A percentile compares a stretch with the other conserved stretches of the same genome.
Evolutionary conservation across 2,113 vertebrate species (phyloP).

Genomic region (Poecilia latipinna): DNA sequence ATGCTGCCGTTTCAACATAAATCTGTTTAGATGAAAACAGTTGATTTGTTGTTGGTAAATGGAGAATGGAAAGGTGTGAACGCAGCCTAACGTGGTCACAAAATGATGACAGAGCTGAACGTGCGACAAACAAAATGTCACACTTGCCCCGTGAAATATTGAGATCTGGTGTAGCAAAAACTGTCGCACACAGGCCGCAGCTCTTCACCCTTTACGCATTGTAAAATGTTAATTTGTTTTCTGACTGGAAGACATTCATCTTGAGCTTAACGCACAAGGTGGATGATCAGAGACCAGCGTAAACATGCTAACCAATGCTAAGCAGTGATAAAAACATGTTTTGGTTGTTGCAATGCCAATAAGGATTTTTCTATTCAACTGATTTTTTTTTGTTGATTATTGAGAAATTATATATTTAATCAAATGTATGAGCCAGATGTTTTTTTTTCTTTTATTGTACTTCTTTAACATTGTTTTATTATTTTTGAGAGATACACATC

Average conservation of each 20-base stretch:
- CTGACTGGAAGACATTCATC: background rate
- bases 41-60: constrained; percentile 21
- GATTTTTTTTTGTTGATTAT: background rate
- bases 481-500: too few relatives aligned
- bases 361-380: background rate
- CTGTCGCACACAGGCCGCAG: constrained; percentile 49
- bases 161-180: constrained; percentile 58
- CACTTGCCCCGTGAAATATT: constrained; percentile 60
- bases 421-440: too few relatives aligned
- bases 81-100: constrained; percentile 46
- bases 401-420: background rate
- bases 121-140: constrained; percentile 75
- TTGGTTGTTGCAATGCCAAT: background rate
- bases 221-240: background rate
- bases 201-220: background rate
- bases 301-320: too few relatives aligned
- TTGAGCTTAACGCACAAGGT: too few relatives aligned
- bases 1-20: background rate
- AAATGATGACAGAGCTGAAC: constrained; percentile 66
- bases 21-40: background rate
- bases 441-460: too few relatives aligned
- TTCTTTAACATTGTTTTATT: too few relatives aligned
- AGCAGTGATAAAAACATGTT: background rate
- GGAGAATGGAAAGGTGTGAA: constrained; percentile 48
- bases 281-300: too few relatives aligned